Evolutionary conservation across 2,888 invertebrate species (phyloP).

Genomic region (Drosophila borealis): DNA sequence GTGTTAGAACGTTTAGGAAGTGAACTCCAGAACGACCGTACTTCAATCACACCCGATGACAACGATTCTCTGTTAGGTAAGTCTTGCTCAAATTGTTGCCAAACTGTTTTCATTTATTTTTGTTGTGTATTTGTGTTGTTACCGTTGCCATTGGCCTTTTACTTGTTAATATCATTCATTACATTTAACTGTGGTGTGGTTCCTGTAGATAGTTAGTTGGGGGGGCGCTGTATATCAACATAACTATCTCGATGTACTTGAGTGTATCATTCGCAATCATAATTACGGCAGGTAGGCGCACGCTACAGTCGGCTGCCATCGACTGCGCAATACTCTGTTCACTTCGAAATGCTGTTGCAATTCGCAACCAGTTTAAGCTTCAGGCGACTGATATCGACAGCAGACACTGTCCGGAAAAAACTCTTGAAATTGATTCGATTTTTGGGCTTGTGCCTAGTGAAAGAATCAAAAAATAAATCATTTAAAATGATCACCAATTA

Average conservation of each 20-base stretch:
- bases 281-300: not conserved
- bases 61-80: not conserved
- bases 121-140: conserved; percentile 1
- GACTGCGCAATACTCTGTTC: conserved; percentile 7
- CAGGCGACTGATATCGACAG: too few relatives aligned
- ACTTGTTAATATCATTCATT: not conserved
- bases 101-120: not conserved
- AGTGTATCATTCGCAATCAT: conserved; percentile 7
- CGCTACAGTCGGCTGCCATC: not conserved
- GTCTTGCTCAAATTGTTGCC: not conserved
- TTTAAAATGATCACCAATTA: too few relatives aligned
- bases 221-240: not conserved
- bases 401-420: too few relatives aligned
- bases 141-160: not conserved
- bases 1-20: too few relatives aligned
- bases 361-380: not conserved
- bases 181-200: not conserved
- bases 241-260: not conserved
- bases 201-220: not conserved
- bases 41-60: too few relatives aligned
- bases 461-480: too few relatives aligned
- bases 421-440: too few relatives aligned
- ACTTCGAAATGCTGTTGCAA: not conserved
- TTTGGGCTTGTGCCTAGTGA: too few relatives aligned
- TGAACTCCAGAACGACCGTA: too few relatives aligned